Percentiles rank a stretch among this genome's conserved stretches.
phyloP scores from a whole-genome alignment of 2,113 vertebrate genomes.

The Callipepla squamata region DNA sequence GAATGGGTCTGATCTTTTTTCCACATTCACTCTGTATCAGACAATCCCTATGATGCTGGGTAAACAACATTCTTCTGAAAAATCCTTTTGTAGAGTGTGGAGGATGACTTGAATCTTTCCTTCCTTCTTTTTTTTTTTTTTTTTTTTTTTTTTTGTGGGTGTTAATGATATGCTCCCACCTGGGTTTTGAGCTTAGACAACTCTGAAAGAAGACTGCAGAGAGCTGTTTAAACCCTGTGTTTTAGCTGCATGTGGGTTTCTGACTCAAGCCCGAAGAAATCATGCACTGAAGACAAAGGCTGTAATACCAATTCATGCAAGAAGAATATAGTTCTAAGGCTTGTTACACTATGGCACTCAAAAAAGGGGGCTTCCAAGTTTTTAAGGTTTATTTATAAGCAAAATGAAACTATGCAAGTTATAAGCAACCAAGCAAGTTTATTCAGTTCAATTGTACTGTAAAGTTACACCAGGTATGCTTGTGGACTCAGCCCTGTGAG shows the following conservation, averaged over 20 bases:
- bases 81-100: not conserved
- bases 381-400: not conserved
- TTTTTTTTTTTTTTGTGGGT: too few relatives aligned
- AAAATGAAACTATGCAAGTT: not conserved
- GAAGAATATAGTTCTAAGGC: not conserved
- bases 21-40: not conserved
- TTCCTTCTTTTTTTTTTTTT: too few relatives aligned
- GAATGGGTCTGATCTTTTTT: not conserved
- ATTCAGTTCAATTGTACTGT: not conserved
- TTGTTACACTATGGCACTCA: not conserved
- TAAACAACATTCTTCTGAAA: not conserved
- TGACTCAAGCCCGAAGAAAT: not conserved
- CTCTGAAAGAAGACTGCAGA: not conserved
- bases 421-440: not conserved
- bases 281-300: not conserved
- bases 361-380: not conserved
- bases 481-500: slow-evolving; percentile 17
- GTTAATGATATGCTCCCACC: not conserved
- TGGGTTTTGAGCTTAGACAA: not conserved
- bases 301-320: not conserved
- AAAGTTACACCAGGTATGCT: not conserved
- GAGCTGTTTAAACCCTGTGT: not conserved
- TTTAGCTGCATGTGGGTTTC: not conserved
- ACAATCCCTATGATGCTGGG: not conserved
- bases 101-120: not conserved